Conservation (phyloP, 1,140 invertebrate genomes). For the Cotesia typhae region DNA sequence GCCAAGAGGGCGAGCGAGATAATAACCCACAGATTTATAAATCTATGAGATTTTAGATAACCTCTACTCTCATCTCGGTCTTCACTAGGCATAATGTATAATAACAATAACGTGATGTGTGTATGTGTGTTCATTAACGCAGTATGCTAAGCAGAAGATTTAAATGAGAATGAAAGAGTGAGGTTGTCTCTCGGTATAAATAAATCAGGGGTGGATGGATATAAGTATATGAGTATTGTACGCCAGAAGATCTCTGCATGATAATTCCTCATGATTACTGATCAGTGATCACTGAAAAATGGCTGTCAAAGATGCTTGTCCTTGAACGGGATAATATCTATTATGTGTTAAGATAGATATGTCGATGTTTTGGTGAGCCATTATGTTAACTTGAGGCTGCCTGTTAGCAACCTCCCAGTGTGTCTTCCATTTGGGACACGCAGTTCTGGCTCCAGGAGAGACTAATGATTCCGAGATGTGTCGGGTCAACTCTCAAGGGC, state of each 20-base stretch:
- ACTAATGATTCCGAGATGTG: constrained; percentile 44
- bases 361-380: constrained; percentile 39
- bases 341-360: too few relatives aligned
- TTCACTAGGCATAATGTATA: too few relatives aligned
- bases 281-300: constrained; percentile 63
- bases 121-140: constrained; percentile 44
- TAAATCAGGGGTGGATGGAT: constrained; percentile 34
- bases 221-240: constrained; percentile 6
- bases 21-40: constrained; percentile 14
- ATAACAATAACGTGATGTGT: too few relatives aligned
- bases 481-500: constrained; percentile 36
- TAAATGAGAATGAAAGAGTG: too few relatives aligned
- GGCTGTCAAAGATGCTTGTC: constrained; percentile 65
- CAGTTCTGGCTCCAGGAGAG: constrained; percentile 33
- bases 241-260: constrained; percentile 55
- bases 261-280: constrained; percentile 56
- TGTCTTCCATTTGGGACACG: constrained; percentile 21
- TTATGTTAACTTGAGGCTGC: constrained; percentile 45
- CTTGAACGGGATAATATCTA: constrained; percentile 41
- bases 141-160: constrained; percentile 45
- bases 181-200: constrained; percentile 40
- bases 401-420: constrained; percentile 14
- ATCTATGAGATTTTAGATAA: constrained; percentile 56
- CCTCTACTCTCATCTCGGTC: constrained; percentile 40
- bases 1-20: constrained; percentile 3